phyloP scores from a whole-genome alignment of 2,797 vertebrate species.

The Sebastes iracundus region DNA sequence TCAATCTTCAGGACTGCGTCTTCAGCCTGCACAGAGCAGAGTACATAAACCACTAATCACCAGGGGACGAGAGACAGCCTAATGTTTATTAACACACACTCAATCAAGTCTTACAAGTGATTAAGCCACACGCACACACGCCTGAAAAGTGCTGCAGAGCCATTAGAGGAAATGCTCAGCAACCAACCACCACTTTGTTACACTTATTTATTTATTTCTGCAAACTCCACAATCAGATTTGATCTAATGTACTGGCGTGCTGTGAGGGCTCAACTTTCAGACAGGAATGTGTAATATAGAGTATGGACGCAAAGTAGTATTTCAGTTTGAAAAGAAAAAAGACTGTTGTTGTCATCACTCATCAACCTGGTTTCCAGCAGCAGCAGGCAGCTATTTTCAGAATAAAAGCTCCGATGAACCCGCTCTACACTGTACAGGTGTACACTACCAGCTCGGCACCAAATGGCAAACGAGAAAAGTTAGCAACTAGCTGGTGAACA shows the following conservation, averaged over 20 bases:
- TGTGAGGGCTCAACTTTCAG: background rate
- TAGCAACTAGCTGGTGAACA: no score
- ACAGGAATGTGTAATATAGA: background rate
- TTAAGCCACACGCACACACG: conserved; percentile 54
- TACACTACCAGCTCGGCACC: no score
- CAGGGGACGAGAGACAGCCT: conserved; percentile 44
- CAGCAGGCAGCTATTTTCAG: no score
- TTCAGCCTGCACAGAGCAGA: conserved; percentile 84
- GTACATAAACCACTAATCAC: conserved; percentile 77
- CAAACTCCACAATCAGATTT: conserved; percentile 11
- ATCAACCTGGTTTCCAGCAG: no score
- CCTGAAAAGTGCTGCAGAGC: conserved; percentile 53
- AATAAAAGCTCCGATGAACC: no score
- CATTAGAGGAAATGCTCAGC: conserved; percentile 53
- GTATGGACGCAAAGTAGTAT: fast-evolving
- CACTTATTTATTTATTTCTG: conserved; percentile 43
- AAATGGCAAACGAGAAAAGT: no score
- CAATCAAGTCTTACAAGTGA: conserved; percentile 73
- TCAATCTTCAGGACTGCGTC: conserved; percentile 94
- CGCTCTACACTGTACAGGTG: no score
- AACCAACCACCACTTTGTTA: conserved; percentile 14
- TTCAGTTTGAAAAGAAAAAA: background rate
- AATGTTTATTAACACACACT: conserved; percentile 77
- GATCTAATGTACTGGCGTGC: background rate
- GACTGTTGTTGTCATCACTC: no score